Evolutionary conservation across 1,140 invertebrate species (phyloP).

Genomic region (Papilio polyxenes): DNA sequence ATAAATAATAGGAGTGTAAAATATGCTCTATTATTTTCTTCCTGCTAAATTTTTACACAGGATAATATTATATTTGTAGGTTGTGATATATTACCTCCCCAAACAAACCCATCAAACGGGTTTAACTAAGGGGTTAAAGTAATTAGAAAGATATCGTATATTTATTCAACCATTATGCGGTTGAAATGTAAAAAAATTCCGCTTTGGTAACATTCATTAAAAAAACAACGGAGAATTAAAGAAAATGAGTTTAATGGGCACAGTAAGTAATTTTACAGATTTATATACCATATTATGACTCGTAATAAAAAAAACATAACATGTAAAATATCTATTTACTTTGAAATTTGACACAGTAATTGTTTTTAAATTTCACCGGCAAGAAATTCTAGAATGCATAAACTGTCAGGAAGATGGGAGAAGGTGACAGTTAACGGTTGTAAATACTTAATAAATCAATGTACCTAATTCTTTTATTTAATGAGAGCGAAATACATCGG

Average conservation of each 20-base stretch:
- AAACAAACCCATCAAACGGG: constrained; percentile 24
- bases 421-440: too few species aligned
- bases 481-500: too few species aligned
- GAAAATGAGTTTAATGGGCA: not conserved
- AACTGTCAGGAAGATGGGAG: too few species aligned
- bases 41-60: constrained; percentile 6
- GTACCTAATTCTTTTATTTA: too few species aligned
- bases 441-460: too few species aligned
- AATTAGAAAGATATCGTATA: constrained; percentile 24
- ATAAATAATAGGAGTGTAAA: not conserved
- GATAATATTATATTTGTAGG: constrained; percentile 15
- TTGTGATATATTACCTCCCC: constrained; percentile 18
- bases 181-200: constrained; percentile 3
- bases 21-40: not conserved
- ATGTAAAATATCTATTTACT: not conserved
- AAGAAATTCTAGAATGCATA: too few species aligned
- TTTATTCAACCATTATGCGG: constrained; percentile 20
- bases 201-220: too few species aligned
- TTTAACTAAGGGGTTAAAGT: constrained; percentile 30
- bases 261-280: not conserved
- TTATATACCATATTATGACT: not conserved
- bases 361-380: too few species aligned
- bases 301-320: not conserved
- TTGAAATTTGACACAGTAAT: too few species aligned
- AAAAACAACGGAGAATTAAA: too few species aligned